Conservation (phyloP, 2,888 invertebrate genomes). For the Graphium colonna region DNA sequence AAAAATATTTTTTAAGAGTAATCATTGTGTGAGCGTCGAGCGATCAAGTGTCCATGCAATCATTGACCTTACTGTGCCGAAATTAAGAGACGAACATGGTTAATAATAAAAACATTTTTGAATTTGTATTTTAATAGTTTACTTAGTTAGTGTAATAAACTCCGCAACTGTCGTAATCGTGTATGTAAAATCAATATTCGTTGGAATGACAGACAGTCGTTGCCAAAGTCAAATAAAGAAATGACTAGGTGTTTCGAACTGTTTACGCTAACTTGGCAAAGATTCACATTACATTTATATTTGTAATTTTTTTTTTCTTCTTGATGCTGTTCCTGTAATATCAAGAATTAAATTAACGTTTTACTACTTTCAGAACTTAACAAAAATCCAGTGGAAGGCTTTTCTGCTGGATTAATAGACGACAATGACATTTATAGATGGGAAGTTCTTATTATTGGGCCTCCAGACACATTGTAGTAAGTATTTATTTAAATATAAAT, state of each 20-base stretch:
- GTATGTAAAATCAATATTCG: slow-evolving; percentile 69
- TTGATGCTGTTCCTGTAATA: slow-evolving; percentile 29
- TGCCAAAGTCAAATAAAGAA: slow-evolving; percentile 51
- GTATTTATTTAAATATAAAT: slow-evolving; percentile 65
- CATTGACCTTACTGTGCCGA: slow-evolving; percentile 76
- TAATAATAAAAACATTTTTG: slow-evolving; percentile 19
- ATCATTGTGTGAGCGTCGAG: slow-evolving; percentile 52
- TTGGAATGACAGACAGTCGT: slow-evolving; percentile 53
- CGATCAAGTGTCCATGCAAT: slow-evolving; percentile 59
- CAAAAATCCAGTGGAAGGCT: slow-evolving; percentile 99
- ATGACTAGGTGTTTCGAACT: slow-evolving; percentile 41
- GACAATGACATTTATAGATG: slow-evolving; percentile 99
- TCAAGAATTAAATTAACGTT: background rate
- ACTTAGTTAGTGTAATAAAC: slow-evolving; percentile 25
- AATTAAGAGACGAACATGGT: slow-evolving; percentile 60
- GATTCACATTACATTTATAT: slow-evolving; percentile 38
- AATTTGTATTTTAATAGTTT: slow-evolving; percentile 20
- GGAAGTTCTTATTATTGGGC: slow-evolving; percentile 99
- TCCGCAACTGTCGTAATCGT: slow-evolving; percentile 27
- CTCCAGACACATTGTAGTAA: slow-evolving; percentile 99
- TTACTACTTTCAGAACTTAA: slow-evolving; percentile 90
- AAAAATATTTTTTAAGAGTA: slow-evolving; percentile 44
- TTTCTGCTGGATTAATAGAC: slow-evolving; percentile 99
- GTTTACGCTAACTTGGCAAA: slow-evolving; percentile 51
- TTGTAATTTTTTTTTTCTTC: background rate